A percentile compares a stretch with the other conserved stretches of the same genome.
Conservation (phyloP, 1,140 invertebrate genomes). For the Phymastichus coffea region DNA sequence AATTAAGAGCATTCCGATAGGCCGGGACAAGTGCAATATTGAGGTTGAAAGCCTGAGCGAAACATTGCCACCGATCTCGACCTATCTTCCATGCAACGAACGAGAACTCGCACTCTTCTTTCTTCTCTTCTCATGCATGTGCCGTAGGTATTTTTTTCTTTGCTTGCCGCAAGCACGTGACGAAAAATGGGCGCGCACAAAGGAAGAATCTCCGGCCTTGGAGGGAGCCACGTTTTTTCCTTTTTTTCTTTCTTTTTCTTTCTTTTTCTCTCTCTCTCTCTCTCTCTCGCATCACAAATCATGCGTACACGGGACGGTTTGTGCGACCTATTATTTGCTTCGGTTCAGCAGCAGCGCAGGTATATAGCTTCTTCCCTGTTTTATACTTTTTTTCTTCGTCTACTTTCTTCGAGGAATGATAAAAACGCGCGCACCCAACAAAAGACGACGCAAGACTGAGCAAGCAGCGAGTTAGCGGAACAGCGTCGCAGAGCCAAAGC, state of each 20-base stretch:
- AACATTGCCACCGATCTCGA: conserved; percentile 56
- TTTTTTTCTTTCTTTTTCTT: neutral
- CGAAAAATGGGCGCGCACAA: neutral
- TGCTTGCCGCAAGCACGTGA: neutral
- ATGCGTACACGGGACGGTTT: too few species aligned
- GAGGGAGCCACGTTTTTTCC: neutral
- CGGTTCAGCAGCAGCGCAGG: too few species aligned
- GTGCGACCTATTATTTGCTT: too few species aligned
- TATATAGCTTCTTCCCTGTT: too few species aligned
- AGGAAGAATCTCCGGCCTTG: neutral
- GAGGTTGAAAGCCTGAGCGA: conserved; percentile 31
- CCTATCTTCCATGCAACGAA: conserved; percentile 50
- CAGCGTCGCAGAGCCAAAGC: too few species aligned
- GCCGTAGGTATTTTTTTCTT: too few species aligned
- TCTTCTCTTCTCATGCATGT: too few species aligned
- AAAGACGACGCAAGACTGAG: conserved; percentile 21
- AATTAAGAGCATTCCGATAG: conserved; percentile 52
- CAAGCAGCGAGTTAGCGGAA: too few species aligned
- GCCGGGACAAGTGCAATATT: conserved; percentile 60
- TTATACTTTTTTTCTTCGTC: too few species aligned
- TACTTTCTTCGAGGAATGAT: too few species aligned
- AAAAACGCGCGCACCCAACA: neutral
- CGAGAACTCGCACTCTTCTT: neutral
- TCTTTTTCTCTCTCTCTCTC: neutral
- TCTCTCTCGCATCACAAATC: neutral